phyloP scores from a whole-genome alignment of 2,888 invertebrate species.

The Temnothorax rugatulus region DNA sequence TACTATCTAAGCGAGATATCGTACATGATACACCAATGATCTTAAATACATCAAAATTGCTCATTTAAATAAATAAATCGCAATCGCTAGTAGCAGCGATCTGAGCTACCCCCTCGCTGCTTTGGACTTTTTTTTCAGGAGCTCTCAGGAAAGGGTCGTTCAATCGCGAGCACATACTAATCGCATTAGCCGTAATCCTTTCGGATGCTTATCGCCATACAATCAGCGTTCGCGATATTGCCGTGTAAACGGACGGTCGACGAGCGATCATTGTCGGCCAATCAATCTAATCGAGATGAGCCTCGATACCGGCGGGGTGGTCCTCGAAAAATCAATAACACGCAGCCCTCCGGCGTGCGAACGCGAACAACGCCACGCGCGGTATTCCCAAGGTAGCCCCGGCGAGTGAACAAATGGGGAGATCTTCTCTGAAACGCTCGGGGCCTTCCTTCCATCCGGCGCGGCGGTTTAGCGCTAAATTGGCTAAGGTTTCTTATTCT shows the following conservation, averaged over 20 bases:
- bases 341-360: constrained; percentile 42
- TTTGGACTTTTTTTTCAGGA: background rate
- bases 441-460: background rate
- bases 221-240: constrained; percentile 43
- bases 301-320: constrained; percentile 48
- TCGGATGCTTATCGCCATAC: constrained; percentile 47
- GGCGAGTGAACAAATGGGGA: constrained; percentile 3
- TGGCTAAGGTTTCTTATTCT: background rate
- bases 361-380: constrained; percentile 33
- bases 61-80: background rate
- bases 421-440: background rate
- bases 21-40: background rate
- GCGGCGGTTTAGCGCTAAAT: background rate
- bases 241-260: constrained; percentile 60
- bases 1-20: background rate
- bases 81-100: background rate
- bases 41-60: background rate
- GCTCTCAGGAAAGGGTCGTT: background rate
- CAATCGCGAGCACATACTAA: constrained; percentile 56
- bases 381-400: constrained; percentile 1
- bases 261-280: constrained; percentile 63
- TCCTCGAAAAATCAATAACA: constrained; percentile 66
- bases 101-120: background rate
- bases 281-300: constrained; percentile 73
- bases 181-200: constrained; percentile 60